Percentiles rank a stretch among this genome's conserved stretches.
These are phyloP conservation scores for Eristalis pertinax DNA, from an alignment of 2,888 invertebrate genomes.

Conservation along the genomic window DNA sequence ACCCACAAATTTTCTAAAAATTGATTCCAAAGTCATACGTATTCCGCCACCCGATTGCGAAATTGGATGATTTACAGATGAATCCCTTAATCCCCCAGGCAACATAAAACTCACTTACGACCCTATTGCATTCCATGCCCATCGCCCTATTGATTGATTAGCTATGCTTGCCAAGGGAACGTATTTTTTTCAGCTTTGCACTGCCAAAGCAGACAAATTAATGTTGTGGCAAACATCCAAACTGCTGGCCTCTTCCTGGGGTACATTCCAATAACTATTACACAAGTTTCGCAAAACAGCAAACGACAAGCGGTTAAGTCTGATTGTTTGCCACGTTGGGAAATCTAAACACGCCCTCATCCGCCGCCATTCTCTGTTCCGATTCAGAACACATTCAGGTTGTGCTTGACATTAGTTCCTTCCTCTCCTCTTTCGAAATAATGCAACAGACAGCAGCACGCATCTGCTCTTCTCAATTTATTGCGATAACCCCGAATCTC, in stretches of 20 bases:
- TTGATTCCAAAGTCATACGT: not conserved
- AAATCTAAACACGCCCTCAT: constrained; percentile 17
- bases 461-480: constrained; percentile 16
- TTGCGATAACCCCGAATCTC: not conserved
- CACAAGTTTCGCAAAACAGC: constrained; percentile 10
- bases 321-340: not conserved
- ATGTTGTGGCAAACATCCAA: constrained; percentile 51
- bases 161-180: not conserved
- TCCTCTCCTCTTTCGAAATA: constrained; percentile 21
- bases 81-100: constrained; percentile 2
- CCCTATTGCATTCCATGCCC: not conserved
- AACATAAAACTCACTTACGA: not conserved
- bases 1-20: not conserved
- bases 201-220: constrained; percentile 41
- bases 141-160: not conserved
- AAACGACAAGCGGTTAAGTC: not conserved
- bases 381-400: constrained; percentile 23
- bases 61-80: not conserved
- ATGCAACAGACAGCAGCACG: constrained; percentile 10
- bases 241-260: not conserved
- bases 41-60: not conserved
- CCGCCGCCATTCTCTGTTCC: not conserved
- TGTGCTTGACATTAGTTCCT: not conserved
- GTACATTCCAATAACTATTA: constrained; percentile 24
- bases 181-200: not conserved